Base-by-base conservation (phyloP, 1,140 invertebrate genomes). In the Neuroterus valhalla region DNA sequence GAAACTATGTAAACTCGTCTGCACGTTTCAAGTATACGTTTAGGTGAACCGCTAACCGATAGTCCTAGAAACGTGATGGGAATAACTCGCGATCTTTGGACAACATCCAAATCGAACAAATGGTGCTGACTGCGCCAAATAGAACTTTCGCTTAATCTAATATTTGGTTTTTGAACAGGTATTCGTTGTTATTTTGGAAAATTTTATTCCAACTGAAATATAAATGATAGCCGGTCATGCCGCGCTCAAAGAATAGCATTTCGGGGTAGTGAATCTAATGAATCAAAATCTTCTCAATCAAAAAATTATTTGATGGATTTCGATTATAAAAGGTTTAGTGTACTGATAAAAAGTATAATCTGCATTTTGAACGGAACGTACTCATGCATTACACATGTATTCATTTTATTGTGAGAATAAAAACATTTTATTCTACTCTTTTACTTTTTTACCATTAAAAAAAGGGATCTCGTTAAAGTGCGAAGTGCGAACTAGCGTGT, bases 41-140 rank as follows among this genome's bases (percentile, higher is more conserved):
- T 82, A 74, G 77, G 76, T 83, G 82, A 84, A 80, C 80, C 77
- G 78, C 77, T 82, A 80, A 80, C 72, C 73, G 80, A 72, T 76
- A 52, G 72, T 44, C 74, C 69, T 74, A 66, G 23, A 78, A 76
- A 84, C 81, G 82, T 83, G 82, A 82, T 70, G 72, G 71, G 82
- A 83, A 83, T 83, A 74, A 74, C 46, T 55, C 62, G 1, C 31
- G 11, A 62, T 62, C 14, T 3, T 62, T 15, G 26, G 23, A 67
- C 66, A 43, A 62, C 26, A 62, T 62, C 31, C 23, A 62, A 62
- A 23, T 38, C 23, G 23, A 62, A 62, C 55, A 62, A 62, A 62
- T 62, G 12, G 8, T 23, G 0, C 26, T 31, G 31, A 62, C 5
- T 62, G 26, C 14, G 31, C 17, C 15, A 2, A n/a, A 1, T n/a